A percentile compares a stretch with the other conserved stretches of the same genome.
phyloP scores from a whole-genome alignment of 2,888 invertebrate genomes.

The Sinhomidia bicolor region DNA sequence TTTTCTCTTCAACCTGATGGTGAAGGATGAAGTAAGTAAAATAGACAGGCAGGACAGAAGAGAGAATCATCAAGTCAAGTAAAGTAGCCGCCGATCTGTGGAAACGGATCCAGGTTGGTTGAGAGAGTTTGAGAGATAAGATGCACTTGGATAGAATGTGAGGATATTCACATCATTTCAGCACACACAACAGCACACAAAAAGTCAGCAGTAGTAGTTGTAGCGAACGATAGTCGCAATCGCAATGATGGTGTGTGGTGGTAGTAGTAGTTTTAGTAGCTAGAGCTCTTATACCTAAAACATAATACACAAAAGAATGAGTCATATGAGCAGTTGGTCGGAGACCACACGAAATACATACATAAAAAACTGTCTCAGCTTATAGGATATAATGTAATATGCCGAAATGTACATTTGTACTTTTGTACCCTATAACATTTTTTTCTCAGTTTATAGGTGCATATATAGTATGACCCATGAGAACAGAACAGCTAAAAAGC shows the following conservation, averaged over 20 bases:
- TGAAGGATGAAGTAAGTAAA: no score
- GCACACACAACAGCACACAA: background rate
- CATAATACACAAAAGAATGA: slow-evolving; percentile 18
- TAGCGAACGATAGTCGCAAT: no score
- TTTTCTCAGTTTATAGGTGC: background rate
- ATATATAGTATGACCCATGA: background rate
- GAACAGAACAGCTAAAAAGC: no score
- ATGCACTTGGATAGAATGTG: slow-evolving; percentile 56
- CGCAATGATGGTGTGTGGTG: no score
- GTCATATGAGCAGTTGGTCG: slow-evolving; percentile 20
- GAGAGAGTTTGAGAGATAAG: slow-evolving; percentile 44
- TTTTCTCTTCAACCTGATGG: background rate
- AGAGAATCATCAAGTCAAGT: slow-evolving; percentile 41
- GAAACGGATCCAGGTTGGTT: slow-evolving; percentile 63
- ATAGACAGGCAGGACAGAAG: slow-evolving; percentile 33
- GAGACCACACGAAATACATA: background rate
- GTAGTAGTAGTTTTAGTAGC: background rate
- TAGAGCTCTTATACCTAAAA: background rate
- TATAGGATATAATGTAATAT: no score
- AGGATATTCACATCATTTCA: slow-evolving; percentile 52
- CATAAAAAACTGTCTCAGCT: background rate
- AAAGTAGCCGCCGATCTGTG: slow-evolving; percentile 61
- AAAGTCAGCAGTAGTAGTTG: slow-evolving; percentile 21
- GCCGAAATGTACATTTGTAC: no score
- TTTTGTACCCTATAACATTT: background rate